Evolutionary conservation across 1,140 invertebrate species (phyloP), one percentile per base, ranked within the genome.

Genomic region (Drosophila aff.): DNA sequence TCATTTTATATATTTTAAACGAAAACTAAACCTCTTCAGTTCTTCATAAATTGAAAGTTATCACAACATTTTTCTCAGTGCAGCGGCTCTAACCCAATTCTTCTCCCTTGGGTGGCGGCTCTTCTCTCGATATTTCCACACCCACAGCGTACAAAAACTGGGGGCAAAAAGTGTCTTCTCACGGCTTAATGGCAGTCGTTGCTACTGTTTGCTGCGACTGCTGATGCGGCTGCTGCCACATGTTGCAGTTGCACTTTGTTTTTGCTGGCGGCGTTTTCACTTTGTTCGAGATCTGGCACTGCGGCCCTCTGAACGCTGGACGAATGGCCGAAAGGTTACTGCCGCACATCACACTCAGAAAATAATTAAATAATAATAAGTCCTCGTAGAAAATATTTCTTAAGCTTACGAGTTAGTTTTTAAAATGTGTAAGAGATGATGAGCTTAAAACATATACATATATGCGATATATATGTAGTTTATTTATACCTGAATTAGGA

Each of bases 141-240:
- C 65, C 73, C 57, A 61, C 76, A 21, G 44, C 67, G 23, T 9
- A 53, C 28, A 46, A 68, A 40, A 40, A 57, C 50, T 52, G 0
- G 23, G 31, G 38, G 16, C 40, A 80, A 80, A 83, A 89, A 81
- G 73, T 78, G 83, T 89, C 83, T 87, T 87, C 83, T 89, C 83
- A 87, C 89, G 79, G 84, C 85, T 71, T 87, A 84, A 84, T 90
- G 69, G 81, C 57, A 65, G 63, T 47, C 38, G 69, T 68, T 84
- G 81, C 77, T 83, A 80, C 76, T 84, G 81, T 83, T 68, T 78
- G 60, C 58, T 72, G 66, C 26, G 38, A 41, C 21, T 62, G 38
- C 38, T 65, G 43, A 47, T 67, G 58, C 47, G 57, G 74, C 47
- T 52, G 67, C 43, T 36, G 36, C 26, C 47, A 44, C 26, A 58